These are phyloP conservation scores for Neodon shergylaensis DNA, from an alignment of 2,113 vertebrate species.

Conservation along the genomic window DNA sequence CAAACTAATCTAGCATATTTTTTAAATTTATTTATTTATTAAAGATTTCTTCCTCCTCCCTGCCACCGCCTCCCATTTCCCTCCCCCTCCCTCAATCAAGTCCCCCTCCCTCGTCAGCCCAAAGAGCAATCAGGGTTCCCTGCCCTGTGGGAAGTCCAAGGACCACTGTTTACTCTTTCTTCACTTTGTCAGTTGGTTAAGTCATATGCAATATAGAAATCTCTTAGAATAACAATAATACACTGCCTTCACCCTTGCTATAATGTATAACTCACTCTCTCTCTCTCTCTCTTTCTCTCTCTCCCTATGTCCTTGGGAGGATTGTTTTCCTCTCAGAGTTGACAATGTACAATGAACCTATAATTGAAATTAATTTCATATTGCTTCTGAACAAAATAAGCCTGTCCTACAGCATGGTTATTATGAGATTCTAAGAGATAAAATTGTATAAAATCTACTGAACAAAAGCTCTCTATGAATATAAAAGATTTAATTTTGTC, in stretches of 20 bases:
- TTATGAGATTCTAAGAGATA: neutral
- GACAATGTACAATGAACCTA: neutral
- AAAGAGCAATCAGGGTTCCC: too few species aligned
- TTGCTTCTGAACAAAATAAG: neutral
- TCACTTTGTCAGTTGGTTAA: neutral
- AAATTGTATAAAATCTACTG: neutral
- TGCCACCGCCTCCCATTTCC: too few species aligned
- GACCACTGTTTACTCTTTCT: neutral
- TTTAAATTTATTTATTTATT: too few species aligned
- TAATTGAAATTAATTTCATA: constrained; percentile 54
- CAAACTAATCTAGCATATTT: neutral
- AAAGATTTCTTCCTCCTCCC: too few species aligned
- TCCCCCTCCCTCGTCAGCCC: too few species aligned
- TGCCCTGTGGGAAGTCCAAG: too few species aligned
- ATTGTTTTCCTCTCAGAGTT: neutral
- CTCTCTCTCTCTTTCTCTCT: neutral
- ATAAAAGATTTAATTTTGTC: neutral
- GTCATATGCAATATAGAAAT: neutral
- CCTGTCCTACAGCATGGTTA: neutral
- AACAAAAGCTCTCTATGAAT: neutral
- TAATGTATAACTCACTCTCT: neutral
- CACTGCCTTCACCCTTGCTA: neutral
- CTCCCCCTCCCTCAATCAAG: too few species aligned
- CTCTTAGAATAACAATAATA: neutral
- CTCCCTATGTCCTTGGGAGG: neutral